Evolutionary conservation across 2,797 vertebrate species (phyloP).

Genomic region (Esox lucius): DNA sequence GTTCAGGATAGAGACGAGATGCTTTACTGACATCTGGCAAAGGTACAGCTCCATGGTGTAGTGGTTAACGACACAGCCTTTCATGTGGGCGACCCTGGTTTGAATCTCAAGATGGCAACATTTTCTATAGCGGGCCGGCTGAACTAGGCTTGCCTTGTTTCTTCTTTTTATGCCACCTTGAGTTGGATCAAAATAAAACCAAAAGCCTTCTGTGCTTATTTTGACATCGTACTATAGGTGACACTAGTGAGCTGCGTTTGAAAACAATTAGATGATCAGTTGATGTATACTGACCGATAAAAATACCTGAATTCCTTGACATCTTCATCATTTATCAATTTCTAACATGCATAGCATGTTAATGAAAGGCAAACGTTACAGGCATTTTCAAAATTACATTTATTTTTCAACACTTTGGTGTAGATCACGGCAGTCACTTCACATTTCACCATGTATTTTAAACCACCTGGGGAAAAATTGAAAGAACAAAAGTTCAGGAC

Average conservation of each 20-base stretch:
- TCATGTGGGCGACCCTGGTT: too few species aligned
- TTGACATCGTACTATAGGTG: neutral
- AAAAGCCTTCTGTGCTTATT: too few species aligned
- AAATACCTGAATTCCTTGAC: neutral
- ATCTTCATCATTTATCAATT: neutral
- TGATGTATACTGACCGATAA: neutral
- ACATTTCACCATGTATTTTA: neutral
- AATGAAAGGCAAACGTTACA: conserved; percentile 4
- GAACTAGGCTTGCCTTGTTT: too few species aligned
- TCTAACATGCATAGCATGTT: conserved; percentile 27
- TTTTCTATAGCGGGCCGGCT: too few species aligned
- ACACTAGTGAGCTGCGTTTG: neutral
- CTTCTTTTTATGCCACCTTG: too few species aligned
- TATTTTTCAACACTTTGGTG: conserved; percentile 28
- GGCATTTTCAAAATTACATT: neutral
- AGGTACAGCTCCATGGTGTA: too few species aligned
- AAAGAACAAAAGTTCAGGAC: conserved; percentile 7
- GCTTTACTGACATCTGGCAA: too few species aligned
- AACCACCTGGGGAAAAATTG: conserved; percentile 39
- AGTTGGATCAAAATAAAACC: too few species aligned
- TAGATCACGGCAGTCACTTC: neutral
- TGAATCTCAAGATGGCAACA: too few species aligned
- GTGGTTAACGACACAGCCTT: too few species aligned
- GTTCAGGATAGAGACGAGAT: too few species aligned
- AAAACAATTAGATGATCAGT: neutral